Evolutionary conservation across 2,113 vertebrate species (phyloP), one percentile per base, ranked within the genome.

Genomic region (Beaufortia kweichowensis): DNA sequence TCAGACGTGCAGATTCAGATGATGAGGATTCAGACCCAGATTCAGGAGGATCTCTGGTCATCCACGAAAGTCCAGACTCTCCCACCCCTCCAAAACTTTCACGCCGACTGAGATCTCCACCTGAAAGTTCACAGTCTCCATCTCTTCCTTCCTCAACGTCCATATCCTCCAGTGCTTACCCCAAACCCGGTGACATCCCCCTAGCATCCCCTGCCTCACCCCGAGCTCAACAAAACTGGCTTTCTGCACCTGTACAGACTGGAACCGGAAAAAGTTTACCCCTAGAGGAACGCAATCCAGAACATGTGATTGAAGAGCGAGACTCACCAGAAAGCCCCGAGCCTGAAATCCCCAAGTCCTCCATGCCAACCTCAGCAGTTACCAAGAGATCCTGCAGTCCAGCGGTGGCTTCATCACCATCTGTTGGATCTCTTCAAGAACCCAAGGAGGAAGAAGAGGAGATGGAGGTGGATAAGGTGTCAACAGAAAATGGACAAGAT

Each of bases 271-370:
- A 81, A 26, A 72, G 82, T 43, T 77, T 76, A 53, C 48, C 78
- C 21, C 77, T 84, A 62, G 85, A 89, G 6, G 88, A 92, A 41
- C 84, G 84, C 81, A 90, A 91, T 65, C 88, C 90, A 28, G 91
- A 91, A 65, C 92, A 92, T 77, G 89, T 93, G 29, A 92, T 92
- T 2, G 91, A 93, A 75, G 91, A 92, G 70, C 85, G 92, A 33
- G 92, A 93, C 65, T 93, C 92, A 0, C 92, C 92, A 0, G 91
- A 93, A 75, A 93, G 92, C 77, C 92, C 92, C 6, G 91, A 92
- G 1, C 90, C 91, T 9, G 91, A 91, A 57, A 88, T 90, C 62
- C 82, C 84, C 24, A 77, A 81, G 41, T 78, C 78, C 8, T 68
- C 81, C 17, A 33, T 70, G 50, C 87, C 81, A 1, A 90, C 87